Conservation (phyloP, 2,113 vertebrate genomes). For the Cyphomyrus discorhynchus region DNA sequence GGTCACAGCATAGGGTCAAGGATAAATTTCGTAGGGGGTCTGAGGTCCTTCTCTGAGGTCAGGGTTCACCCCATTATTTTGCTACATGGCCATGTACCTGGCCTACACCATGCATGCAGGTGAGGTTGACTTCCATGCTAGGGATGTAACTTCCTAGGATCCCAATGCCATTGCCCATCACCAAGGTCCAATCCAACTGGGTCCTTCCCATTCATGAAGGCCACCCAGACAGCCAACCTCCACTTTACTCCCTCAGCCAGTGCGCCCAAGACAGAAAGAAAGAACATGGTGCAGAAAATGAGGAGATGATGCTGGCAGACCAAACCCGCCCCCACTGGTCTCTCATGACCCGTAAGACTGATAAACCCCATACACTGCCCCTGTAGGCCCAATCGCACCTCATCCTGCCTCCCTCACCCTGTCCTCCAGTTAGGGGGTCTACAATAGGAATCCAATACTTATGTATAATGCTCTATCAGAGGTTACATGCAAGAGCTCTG, state of each 20-base stretch:
- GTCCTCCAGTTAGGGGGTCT: neutral
- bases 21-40: no score
- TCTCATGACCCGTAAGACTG: neutral
- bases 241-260: neutral
- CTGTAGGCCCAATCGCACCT: neutral
- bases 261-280: neutral
- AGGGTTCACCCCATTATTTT: neutral
- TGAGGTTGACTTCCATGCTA: neutral
- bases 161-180: neutral
- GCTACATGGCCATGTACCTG: neutral
- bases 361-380: neutral
- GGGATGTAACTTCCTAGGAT: neutral
- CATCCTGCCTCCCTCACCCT: neutral
- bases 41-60: neutral
- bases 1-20: no score
- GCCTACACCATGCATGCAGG: neutral
- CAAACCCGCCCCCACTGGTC: neutral
- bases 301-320: neutral
- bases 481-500: neutral
- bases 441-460: neutral
- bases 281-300: neutral
- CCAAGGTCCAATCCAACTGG: neutral
- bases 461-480: neutral
- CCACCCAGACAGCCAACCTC: neutral
- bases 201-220: neutral